Evolutionary conservation across 2,888 invertebrate species (phyloP), one percentile per base, ranked within the genome.

Genomic region (Trissolcus japonicus): DNA sequence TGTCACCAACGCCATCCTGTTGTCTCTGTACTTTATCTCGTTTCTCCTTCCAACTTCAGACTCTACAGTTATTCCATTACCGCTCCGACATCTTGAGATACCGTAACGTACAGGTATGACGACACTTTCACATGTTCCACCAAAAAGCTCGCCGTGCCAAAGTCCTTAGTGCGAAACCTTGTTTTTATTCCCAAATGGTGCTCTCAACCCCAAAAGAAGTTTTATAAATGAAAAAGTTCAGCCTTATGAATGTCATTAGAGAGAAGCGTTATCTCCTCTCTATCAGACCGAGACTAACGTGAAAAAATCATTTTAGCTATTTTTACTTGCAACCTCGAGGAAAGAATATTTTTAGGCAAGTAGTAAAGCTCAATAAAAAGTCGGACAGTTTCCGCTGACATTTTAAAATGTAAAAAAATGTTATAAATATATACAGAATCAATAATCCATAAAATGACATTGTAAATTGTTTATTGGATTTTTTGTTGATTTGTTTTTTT

Each of bases 1-100:
- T 85, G 86, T 86, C 85, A 85, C 83, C 81, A 75, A 80, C 83
- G 81, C 82, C 81, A 83, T 82, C 77, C 83, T 80, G 85, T 84
- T 85, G 84, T 83, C 84, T 82, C 81, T 84, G 82, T 82, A 82
- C 82, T 85, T 83, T 83, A 83, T 83, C 82, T 80, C 80, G 80
- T 81, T 80, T 80, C 79, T 72, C 80, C 72, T 62, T 74, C 51
- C 66, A 76, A 74, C 79, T 80, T 74, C 56, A 56, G 66, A 65
- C 57, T 74, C 71, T 78, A 75, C 80, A 82, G 76, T 84, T 83
- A 86, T 85, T 85, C 81, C 80, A 83, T 86, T 86, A 86, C 83
- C 83, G 82, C 78, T 79, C 73, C 80, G 79, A 81, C 79, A 78
- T 80, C 80, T 80, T 76, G 75, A 78, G 80, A 80, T 80, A 78